Percentiles rank a stretch among this genome's conserved stretches.
phyloP scores from a whole-genome alignment of 2,797 vertebrate genomes.

The Natrix natrix region DNA sequence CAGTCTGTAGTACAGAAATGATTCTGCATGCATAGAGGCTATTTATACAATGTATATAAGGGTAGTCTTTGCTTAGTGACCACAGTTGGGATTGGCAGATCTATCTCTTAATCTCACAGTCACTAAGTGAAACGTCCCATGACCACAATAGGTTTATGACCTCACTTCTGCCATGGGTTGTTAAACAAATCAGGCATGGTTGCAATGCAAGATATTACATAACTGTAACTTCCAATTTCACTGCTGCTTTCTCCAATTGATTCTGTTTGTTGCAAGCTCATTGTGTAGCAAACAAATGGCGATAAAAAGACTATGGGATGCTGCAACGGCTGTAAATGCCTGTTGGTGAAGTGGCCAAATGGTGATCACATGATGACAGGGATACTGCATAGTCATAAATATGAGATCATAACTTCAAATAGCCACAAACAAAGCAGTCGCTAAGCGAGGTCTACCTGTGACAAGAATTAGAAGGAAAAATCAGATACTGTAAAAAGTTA shows the following conservation, averaged over 20 bases:
- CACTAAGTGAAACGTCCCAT: not conserved
- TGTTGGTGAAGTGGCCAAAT: not conserved
- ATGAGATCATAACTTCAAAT: not conserved
- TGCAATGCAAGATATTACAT: not conserved
- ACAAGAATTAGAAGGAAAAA: constrained; percentile 12
- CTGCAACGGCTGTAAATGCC: not conserved
- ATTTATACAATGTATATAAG: constrained; percentile 40
- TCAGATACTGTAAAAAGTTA: constrained; percentile 6
- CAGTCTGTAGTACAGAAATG: constrained; percentile 7
- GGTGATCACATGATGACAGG: not conserved
- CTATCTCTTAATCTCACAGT: not conserved
- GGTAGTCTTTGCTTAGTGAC: not conserved
- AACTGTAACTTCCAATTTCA: not conserved
- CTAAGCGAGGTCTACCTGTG: not conserved
- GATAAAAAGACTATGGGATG: not conserved
- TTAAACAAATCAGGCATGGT: not conserved
- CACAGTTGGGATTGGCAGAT: not conserved
- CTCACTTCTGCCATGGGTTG: not conserved
- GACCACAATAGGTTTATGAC: not conserved
- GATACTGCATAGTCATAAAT: not conserved
- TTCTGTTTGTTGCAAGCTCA: not conserved
- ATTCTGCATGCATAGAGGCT: constrained; percentile 45
- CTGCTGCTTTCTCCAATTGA: not conserved
- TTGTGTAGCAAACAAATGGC: not conserved
- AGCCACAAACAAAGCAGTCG: not conserved